Percentiles rank a stretch among this genome's conserved stretches.
phyloP scores from a whole-genome alignment of 92 coral and sea anemone genomes.

The Palythoa grandis region DNA sequence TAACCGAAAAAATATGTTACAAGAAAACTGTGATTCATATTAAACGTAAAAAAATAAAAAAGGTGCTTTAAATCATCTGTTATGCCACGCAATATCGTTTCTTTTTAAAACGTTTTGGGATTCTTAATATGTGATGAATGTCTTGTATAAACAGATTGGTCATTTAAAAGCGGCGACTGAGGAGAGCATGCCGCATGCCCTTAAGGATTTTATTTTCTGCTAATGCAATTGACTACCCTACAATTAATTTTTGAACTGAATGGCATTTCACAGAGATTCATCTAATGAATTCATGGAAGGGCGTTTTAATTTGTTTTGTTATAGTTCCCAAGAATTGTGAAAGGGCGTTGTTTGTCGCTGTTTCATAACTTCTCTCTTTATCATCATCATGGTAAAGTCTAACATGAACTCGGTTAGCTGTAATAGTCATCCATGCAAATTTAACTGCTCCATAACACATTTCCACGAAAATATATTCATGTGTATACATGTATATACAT shows the following conservation, averaged over 20 bases:
- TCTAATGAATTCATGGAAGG: not conserved
- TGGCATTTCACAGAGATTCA: not conserved
- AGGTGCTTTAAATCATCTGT: not conserved
- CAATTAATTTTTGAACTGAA: not conserved
- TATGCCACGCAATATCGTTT: not conserved
- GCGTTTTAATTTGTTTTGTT: not conserved
- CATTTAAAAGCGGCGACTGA: not conserved
- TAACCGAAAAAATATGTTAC: not conserved
- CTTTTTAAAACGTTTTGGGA: not conserved
- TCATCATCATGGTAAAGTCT: no score
- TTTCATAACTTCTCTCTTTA: not conserved
- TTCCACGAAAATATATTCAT: not conserved
- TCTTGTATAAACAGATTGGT: not conserved
- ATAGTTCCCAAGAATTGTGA: not conserved
- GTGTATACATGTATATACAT: not conserved
- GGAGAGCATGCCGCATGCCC: not conserved
- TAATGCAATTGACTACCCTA: not conserved
- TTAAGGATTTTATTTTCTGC: not conserved
- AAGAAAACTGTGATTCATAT: not conserved
- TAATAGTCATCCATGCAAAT: not conserved
- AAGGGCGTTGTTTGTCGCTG: not conserved
- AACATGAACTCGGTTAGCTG: not conserved
- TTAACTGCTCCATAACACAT: not conserved
- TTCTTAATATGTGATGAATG: not conserved
- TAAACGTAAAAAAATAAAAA: conserved; percentile 5